These are phyloP conservation scores for Lottia gigantea DNA, from an alignment of 2,888 invertebrate species.

Conservation along the genomic window DNA sequence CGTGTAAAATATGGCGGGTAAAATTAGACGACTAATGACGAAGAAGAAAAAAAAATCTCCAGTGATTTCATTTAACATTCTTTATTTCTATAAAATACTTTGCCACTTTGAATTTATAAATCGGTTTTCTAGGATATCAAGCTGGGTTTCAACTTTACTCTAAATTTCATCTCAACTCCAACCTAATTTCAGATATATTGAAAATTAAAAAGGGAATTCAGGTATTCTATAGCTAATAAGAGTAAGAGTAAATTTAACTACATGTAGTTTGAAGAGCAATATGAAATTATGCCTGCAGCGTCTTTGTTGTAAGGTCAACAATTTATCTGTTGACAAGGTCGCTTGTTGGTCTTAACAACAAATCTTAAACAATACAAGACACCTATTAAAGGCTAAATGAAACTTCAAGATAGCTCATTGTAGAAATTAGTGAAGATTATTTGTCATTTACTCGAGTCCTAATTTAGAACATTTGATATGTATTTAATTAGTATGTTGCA, in stretches of 20 bases:
- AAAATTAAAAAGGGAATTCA: too few relatives aligned
- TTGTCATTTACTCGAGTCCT: not conserved
- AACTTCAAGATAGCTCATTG: not conserved
- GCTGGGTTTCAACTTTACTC: too few relatives aligned
- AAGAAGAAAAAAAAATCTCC: constrained; percentile 17
- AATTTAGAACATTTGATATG: too few relatives aligned
- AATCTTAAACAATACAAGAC: constrained; percentile 1
- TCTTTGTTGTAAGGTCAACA: constrained; percentile 5
- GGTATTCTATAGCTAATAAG: too few relatives aligned
- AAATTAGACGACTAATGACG: constrained; percentile 23
- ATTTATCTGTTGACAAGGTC: not conserved
- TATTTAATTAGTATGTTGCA: too few relatives aligned
- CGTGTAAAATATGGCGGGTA: constrained; percentile 21
- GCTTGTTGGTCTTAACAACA: constrained; percentile 5
- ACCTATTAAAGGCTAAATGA: constrained; percentile 2
- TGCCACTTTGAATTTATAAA: not conserved
- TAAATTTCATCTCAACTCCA: too few relatives aligned
- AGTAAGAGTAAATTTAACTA: too few relatives aligned
- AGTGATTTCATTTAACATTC: constrained; percentile 19
- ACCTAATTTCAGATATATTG: too few relatives aligned
- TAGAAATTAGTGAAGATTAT: not conserved
- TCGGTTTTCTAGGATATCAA: too few relatives aligned
- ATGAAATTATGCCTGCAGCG: not conserved
- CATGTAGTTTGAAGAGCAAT: not conserved
- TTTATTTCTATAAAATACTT: constrained; percentile 7